These are phyloP conservation scores for Rotaria socialis DNA, from an alignment of 2,888 invertebrate genomes.

Conservation along the genomic window DNA sequence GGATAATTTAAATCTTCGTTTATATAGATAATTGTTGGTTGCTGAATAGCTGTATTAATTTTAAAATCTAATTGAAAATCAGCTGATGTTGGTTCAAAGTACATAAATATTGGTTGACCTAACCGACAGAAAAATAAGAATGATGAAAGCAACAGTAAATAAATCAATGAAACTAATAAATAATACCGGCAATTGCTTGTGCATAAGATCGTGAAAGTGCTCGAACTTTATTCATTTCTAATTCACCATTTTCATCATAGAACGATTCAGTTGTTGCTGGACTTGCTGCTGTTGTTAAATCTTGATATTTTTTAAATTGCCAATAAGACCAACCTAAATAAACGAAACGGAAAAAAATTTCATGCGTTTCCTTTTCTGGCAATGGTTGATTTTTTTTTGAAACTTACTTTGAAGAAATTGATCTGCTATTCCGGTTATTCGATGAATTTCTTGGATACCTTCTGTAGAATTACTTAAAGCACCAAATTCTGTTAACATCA, in stretches of 20 bases:
- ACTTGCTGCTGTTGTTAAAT: conserved; percentile 31
- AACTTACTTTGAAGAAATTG: background rate
- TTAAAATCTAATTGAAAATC: background rate
- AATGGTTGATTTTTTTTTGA: too few species aligned
- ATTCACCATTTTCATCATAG: conserved; percentile 9
- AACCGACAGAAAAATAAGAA: background rate
- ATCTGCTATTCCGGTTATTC: conserved; percentile 8
- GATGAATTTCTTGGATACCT: background rate
- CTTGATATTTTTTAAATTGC: conserved; percentile 32
- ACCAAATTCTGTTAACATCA: conserved; percentile 33
- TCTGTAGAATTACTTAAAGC: conserved; percentile 7
- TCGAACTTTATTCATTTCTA: conserved; percentile 25
- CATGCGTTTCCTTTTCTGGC: too few species aligned
- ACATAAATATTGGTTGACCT: background rate
- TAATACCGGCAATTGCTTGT: conserved; percentile 25
- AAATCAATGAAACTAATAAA: background rate
- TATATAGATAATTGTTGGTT: conserved; percentile 26
- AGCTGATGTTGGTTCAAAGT: background rate
- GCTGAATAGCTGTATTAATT: conserved; percentile 20
- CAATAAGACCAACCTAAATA: conserved; percentile 20
- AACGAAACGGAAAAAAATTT: background rate
- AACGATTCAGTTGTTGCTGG: conserved; percentile 34
- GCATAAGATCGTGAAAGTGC: conserved; percentile 31
- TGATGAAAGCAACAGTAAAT: background rate
- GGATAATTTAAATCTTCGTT: conserved; percentile 35